Evolutionary conservation across 2,113 vertebrate genomes (phyloP).

Genomic region (Nyctereutes procyonoides): DNA sequence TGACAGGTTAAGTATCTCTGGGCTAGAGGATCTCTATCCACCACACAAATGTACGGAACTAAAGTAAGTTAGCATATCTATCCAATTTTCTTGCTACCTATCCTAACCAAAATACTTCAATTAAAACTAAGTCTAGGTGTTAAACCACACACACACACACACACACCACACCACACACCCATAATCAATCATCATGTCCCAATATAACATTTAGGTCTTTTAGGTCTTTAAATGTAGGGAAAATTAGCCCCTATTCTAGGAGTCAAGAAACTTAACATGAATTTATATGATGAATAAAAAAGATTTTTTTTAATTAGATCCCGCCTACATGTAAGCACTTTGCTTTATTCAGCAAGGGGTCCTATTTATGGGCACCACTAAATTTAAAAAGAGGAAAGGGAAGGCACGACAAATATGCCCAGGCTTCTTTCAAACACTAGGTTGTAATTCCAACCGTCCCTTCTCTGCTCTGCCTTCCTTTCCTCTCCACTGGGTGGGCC

Average conservation of each 20-base stretch:
- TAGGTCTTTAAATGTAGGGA: background rate
- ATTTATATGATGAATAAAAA: background rate
- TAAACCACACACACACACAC: background rate
- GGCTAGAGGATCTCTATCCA: background rate
- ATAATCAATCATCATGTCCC: background rate
- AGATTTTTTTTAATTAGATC: background rate
- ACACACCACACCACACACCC: background rate
- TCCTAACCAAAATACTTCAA: background rate
- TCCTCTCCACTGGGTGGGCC: background rate
- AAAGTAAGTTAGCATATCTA: background rate
- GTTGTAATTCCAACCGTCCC: background rate
- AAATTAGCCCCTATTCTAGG: background rate
- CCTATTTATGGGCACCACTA: background rate
- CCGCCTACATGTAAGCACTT: background rate
- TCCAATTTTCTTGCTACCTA: background rate
- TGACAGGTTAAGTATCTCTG: background rate
- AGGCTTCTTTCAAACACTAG: background rate
- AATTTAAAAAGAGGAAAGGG: background rate
- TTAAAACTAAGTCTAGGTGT: background rate
- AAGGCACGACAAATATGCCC: background rate
- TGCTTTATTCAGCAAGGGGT: background rate
- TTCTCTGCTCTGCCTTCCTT: background rate
- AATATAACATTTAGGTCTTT: background rate
- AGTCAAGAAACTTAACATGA: background rate
- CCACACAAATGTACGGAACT: background rate